These are phyloP conservation scores for Orthochromis indermauri DNA, from an alignment of 2,113 vertebrate genomes.

Conservation along the genomic window DNA sequence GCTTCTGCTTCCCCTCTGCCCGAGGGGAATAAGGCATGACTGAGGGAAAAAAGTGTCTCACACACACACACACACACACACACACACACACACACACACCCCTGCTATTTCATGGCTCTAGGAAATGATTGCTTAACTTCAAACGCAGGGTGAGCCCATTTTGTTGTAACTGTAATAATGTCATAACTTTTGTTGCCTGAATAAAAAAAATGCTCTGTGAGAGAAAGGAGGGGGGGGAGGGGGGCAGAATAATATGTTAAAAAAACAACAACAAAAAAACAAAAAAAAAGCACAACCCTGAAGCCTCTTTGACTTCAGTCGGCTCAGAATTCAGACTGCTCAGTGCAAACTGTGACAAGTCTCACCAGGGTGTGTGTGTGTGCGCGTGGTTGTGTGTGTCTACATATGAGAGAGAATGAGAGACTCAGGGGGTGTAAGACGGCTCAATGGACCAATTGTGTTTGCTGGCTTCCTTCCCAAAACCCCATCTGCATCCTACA, in stretches of 20 bases:
- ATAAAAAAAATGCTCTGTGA: background rate
- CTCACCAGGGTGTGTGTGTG: constrained; percentile 31
- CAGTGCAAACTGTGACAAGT: constrained; percentile 62
- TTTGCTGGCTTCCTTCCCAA: constrained; percentile 38
- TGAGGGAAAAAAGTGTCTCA: background rate
- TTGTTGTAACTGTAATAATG: background rate
- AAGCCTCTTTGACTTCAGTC: background rate
- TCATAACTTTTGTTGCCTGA: background rate
- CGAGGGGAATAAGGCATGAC: background rate
- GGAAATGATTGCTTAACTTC: background rate
- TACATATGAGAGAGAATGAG: background rate
- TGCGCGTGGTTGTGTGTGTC: background rate
- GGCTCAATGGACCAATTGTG: constrained; percentile 65
- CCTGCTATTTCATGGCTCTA: background rate
- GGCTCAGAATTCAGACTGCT: constrained; percentile 28
- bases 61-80: background rate
- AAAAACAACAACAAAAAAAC: background rate
- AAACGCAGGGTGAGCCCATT: background rate
- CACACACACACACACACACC: background rate
- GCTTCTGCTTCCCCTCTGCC: background rate
- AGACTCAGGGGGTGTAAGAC: background rate
- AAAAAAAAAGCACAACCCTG: background rate
- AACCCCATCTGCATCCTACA: constrained; percentile 49
- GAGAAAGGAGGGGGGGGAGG: accelerated
- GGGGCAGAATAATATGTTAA: background rate